A percentile compares a stretch with the other conserved stretches of the same genome.
Conservation (phyloP, 2,797 vertebrate species). For the Tamandua tetradactyla region DNA sequence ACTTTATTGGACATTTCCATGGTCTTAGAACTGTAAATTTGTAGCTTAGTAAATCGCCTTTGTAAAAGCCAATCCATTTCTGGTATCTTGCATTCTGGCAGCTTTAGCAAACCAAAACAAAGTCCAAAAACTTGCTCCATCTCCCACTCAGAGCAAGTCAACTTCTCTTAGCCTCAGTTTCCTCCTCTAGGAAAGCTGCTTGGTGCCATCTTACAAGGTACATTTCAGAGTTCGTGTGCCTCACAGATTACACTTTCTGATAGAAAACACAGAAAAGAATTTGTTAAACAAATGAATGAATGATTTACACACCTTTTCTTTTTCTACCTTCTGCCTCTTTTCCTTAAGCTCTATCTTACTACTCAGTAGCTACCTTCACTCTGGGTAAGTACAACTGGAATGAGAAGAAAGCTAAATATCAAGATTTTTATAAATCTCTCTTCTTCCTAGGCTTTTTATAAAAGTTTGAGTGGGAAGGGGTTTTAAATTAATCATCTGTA, state of each 20-base stretch:
- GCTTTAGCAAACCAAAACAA: too few species aligned
- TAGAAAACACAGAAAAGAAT: conserved; percentile 28
- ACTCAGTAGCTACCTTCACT: background rate
- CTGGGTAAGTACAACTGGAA: background rate
- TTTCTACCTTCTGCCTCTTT: background rate
- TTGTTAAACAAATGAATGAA: conserved; percentile 1
- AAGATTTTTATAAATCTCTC: background rate
- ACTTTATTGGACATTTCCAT: too few species aligned
- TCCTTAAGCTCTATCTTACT: background rate
- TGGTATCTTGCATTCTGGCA: too few species aligned
- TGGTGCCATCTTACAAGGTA: background rate
- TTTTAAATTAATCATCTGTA: conserved; percentile 39
- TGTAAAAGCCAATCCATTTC: too few species aligned
- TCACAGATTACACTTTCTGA: background rate
- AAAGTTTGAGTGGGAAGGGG: conserved; percentile 15
- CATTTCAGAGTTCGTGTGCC: background rate
- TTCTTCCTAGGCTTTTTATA: conserved; percentile 1
- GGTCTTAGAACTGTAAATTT: too few species aligned
- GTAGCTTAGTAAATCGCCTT: too few species aligned
- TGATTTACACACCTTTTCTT: conserved; percentile 20
- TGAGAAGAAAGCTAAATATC: conserved; percentile 32
- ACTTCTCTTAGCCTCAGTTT: conserved; percentile 19
- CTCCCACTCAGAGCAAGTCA: background rate
- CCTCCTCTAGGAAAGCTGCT: background rate
- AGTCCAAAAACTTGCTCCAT: background rate